These are phyloP conservation scores for Papilio xuthus DNA, from an alignment of 1,140 invertebrate genomes.

Conservation along the genomic window DNA sequence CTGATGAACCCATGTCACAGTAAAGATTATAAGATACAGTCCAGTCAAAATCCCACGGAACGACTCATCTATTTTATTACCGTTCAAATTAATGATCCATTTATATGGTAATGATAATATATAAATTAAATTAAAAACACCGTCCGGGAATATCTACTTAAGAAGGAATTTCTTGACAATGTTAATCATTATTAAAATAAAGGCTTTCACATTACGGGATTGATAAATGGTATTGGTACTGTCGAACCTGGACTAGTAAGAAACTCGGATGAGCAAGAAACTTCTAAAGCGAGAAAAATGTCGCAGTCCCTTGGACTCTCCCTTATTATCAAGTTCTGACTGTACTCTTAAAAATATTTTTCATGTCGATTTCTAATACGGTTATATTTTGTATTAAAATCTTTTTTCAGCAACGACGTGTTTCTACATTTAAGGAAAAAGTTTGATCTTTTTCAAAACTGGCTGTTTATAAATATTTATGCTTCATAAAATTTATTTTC, in stretches of 20 bases:
- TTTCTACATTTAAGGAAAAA: background rate
- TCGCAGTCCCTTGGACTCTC: too few species aligned
- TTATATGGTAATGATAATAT: slow-evolving; percentile 15
- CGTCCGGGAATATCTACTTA: background rate
- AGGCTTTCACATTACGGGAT: slow-evolving; percentile 2
- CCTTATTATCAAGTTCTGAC: too few species aligned
- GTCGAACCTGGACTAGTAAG: too few species aligned
- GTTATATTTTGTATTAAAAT: background rate
- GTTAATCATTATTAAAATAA: background rate
- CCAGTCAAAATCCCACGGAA: slow-evolving; percentile 17
- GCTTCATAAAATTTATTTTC: background rate
- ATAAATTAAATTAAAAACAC: slow-evolving; percentile 30
- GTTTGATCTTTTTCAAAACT: background rate
- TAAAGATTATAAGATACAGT: slow-evolving; percentile 6
- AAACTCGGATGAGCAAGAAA: too few species aligned
- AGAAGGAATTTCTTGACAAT: background rate
- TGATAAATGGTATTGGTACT: background rate
- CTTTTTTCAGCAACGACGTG: background rate
- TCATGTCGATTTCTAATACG: background rate
- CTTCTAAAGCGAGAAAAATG: too few species aligned
- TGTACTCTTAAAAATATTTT: background rate
- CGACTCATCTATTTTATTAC: slow-evolving; percentile 17
- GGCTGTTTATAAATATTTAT: too few species aligned
- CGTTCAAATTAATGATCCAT: slow-evolving; percentile 25
- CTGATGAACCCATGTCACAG: background rate